Conservation (phyloP, 2,888 invertebrate species). For the Tenthredo mesomela region DNA sequence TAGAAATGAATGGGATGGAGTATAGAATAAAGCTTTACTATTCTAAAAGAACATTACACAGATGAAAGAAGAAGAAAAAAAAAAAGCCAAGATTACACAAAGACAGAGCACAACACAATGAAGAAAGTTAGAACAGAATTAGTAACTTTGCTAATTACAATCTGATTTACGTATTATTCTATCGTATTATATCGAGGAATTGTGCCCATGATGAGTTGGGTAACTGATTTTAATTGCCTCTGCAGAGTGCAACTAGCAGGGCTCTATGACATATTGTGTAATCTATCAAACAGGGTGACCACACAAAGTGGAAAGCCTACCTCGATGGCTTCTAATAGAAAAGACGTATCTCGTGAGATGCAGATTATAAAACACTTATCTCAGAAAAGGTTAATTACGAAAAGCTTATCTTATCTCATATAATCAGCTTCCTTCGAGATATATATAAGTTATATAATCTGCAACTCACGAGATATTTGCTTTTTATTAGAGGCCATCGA, state of each 20-base stretch:
- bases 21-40: neutral
- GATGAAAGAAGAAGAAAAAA: neutral
- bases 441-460: no score
- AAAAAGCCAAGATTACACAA: neutral
- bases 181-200: neutral
- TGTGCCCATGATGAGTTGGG: neutral
- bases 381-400: no score
- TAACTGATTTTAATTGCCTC: neutral
- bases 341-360: no score
- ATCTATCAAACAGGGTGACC: neutral
- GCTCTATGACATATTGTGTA: neutral
- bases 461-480: no score
- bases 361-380: no score
- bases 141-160: neutral
- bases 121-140: neutral
- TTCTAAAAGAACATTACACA: neutral
- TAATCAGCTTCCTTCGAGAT: no score
- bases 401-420: no score
- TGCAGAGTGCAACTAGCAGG: neutral
- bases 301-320: neutral
- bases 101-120: conserved; percentile 16
- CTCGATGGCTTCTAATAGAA: no score
- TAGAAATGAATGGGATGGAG: neutral
- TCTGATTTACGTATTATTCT: neutral
- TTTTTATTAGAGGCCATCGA: no score